Percentiles rank a stretch among this genome's conserved stretches.
These are phyloP conservation scores for Mus spretus DNA, from an alignment of 2,797 vertebrate genomes.

Conservation along the genomic window DNA sequence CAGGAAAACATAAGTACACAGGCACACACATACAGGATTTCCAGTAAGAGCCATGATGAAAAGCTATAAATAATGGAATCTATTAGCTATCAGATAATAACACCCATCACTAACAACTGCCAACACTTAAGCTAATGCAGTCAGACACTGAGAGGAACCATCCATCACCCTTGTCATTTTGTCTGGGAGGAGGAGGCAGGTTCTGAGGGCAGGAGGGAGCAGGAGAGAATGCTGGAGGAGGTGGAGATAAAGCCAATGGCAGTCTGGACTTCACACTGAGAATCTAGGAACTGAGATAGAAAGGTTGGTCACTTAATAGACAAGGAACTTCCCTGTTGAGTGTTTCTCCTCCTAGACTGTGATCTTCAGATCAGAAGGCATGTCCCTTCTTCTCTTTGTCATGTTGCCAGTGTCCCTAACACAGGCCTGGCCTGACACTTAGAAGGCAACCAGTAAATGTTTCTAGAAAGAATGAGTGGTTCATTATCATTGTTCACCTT, in stretches of 20 bases:
- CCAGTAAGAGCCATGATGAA: conserved; percentile 62
- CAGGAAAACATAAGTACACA: conserved; percentile 7
- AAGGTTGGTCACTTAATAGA: background rate
- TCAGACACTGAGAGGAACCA: conserved; percentile 28
- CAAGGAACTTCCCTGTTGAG: background rate
- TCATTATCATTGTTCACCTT: background rate
- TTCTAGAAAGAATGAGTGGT: conserved; percentile 1
- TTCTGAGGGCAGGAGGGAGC: background rate
- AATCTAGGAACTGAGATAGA: background rate
- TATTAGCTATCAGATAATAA: conserved; percentile 74
- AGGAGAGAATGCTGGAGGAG: background rate
- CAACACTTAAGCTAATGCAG: conserved; percentile 82
- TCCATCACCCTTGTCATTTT: conserved; percentile 67
- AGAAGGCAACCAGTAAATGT: background rate
- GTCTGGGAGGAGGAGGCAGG: background rate
- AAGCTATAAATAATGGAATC: conserved; percentile 89
- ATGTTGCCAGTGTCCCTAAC: background rate
- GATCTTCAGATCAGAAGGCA: background rate
- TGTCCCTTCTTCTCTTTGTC: background rate
- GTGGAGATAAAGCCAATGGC: background rate
- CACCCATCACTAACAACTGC: conserved; percentile 90
- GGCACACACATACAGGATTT: conserved; percentile 49
- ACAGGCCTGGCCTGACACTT: background rate
- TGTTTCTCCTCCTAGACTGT: background rate
- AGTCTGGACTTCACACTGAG: background rate